Evolutionary conservation across 2,113 vertebrate genomes (phyloP), one percentile per base, ranked within the genome.

Genomic region (Oreochromis niloticus): DNA sequence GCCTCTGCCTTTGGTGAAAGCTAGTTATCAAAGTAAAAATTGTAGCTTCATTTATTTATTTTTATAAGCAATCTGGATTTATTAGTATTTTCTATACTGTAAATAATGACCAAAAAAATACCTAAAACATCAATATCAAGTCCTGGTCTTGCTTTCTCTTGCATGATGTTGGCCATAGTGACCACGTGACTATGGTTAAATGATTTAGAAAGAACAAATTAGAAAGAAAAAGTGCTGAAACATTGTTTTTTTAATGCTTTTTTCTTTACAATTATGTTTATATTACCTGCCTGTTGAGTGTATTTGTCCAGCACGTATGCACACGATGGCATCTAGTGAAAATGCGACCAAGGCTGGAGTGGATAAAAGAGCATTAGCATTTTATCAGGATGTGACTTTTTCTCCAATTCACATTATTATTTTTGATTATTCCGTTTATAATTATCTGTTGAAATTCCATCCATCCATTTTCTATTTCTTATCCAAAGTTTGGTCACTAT

Each of bases 261-360:
- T 9, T 39, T 39, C 36, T 39, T 39, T 39, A 66, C n/a, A 3
- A 0, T 5, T 1, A 39, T 22, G 1, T n/a, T 66, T 13, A 22
- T 66, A 66, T 66, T 22, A 39, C 34, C 61, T 36, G 61, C 61
- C 17, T 39, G 61, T 39, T 39, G 34, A 39, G 39, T 66, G 39
- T 0, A 0, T 39, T 22, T 66, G 61, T 66, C 4, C n/a, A 34
- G 61, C 34, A 7, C 4, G n/a, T 1, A 66, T 66, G 61, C 1
- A 7, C 19, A 66, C 34, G 39, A 3, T 1, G 10, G 39, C n/a
- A 43, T 9, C 13, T 24, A 3, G 66, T 16, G 39, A 24, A 43
- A 19, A 43, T 27, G 39, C 7, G 0, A 43, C 7, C 8, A 5
- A 71, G 66, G 7, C 8, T 43, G 39, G 0, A 71, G 9, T 9